Base-by-base conservation (phyloP, 2,888 invertebrate species). In the Dichetophora obliterata region DNA sequence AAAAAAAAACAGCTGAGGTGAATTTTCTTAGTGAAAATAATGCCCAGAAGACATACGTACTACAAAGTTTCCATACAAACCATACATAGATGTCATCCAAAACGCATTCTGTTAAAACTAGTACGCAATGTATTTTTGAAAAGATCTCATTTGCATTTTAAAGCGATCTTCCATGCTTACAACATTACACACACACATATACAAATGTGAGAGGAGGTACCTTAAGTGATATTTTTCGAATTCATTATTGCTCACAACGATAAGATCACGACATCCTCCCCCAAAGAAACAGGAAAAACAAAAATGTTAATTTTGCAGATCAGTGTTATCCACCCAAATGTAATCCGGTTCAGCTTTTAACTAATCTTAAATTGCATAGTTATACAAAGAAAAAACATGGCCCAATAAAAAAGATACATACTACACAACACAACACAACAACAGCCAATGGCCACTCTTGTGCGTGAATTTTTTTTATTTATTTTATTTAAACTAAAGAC, bases 321-420 rank as follows among this genome's bases (percentile, higher is more conserved):
- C 57, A 57, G 57, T 71, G 57, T 71, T 71, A 71, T 43, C 43
- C 43, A 43, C 59, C 43, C 71, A 34, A 43, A 59, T 19, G 59
- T 66, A 66, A 66, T 50, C 68, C 50, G n/a, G 34, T 34, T 54
- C 74, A 74, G 74, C 65, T 74, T 74, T 43, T 74, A 66, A n/a
- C n/a, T n/a, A n/a, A 65, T 54, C 50, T 66, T 66, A 22, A 52
- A 43, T 74, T 66, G 74, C 74, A 50, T 66, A 37, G 50, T 43
- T 34, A 65, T 24, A 27, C 14, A 63, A n/a, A 71, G 8, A 16
- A 50, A 34, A 68, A 59, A 24, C 27, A 59, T 59, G 16, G 27
- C 24, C 14, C 59, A 59, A 14, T 59, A 59, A 24, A 14, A n/a
- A n/a, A n/a, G n/a, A n/a, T n/a, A 59, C 8, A 14, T 27, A 14